Base-by-base conservation (phyloP, 35 echinoderm and acorn worm genomes). In the Patiria miniata region DNA sequence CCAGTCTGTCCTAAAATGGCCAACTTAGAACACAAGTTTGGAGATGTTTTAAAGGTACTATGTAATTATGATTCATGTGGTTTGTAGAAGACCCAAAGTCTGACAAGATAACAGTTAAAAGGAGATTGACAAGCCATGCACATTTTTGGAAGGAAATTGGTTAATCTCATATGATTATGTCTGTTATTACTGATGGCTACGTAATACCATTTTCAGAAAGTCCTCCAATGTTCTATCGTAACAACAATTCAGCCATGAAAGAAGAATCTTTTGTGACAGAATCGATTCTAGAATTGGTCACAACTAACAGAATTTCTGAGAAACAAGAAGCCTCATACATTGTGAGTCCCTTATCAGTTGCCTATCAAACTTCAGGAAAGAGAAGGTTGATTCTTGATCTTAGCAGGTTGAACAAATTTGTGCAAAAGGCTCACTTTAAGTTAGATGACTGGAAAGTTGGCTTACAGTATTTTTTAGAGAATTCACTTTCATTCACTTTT, bases 221-320 rank as follows among this genome's bases (percentile, higher is more conserved):
- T 30, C 61, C 26, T 30, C 61, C 61, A 26, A 69, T 69, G 61
- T 34, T 32, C 8, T 34, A 60, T 69, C 61, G 26, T 9, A 69
- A 69, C 61, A 69, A 69, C 26, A 69, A 69, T 34, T 69, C 61
- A 15, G 61, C 61, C 34, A 69, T 69, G 10, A 69, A 69, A 32
- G 61, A 69, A 14, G 10, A 69, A 32, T 69, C 34, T 10, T 69
- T 69, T 69, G 61, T 69, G 34, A 69, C 61, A 32, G 23, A 69
- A 69, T 69, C 61, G 14, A 69, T 69, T 69, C 61, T 22, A 69
- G 61, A 69, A 69, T 34, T 69, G 18, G 18, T 69, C 34, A 69
- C 5, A 32, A 22, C 61, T 8, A 21, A 23, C 12, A 69, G 61
- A 22, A 69, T 69, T 69, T 32, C 14, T 69, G 61, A 69, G 34